Conservation (phyloP, 2,113 vertebrate genomes). For the Apteryx mantelli region DNA sequence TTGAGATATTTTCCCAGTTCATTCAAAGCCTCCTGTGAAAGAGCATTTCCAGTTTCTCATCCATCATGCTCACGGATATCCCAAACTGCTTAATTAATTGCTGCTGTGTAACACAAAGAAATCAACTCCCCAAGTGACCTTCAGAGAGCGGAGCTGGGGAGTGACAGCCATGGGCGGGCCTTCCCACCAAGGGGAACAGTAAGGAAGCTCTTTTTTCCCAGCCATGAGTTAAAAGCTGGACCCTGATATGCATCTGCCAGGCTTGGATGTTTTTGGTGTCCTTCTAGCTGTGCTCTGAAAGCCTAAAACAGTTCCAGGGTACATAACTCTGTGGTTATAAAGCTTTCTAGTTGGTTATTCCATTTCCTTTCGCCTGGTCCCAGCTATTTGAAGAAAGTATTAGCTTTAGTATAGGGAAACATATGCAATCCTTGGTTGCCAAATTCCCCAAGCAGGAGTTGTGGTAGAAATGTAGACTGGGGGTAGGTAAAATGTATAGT, state of each 20-base stretch:
- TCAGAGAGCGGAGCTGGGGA: neutral
- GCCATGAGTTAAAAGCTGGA: neutral
- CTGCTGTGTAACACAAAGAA: neutral
- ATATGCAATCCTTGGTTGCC: neutral
- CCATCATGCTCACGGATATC: neutral
- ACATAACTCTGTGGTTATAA: neutral
- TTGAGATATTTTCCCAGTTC: neutral
- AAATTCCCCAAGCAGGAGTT: neutral
- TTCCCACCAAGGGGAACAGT: neutral
- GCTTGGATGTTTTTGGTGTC: neutral
- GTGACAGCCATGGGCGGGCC: neutral
- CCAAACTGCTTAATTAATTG: neutral
- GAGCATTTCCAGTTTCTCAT: neutral
- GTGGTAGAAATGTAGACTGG: neutral
- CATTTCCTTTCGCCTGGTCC: neutral
- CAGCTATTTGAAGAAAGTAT: neutral
- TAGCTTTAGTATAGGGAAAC: neutral
- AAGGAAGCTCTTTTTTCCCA: neutral
- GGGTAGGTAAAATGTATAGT: neutral
- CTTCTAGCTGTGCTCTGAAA: neutral
- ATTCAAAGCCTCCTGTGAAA: neutral
- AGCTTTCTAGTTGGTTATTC: slow-evolving; percentile 4
- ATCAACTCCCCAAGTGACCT: neutral
- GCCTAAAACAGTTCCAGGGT: neutral
- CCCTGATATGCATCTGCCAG: neutral